Evolutionary conservation across 1,140 invertebrate genomes (phyloP).

Genomic region (Nasonia longicornis): DNA sequence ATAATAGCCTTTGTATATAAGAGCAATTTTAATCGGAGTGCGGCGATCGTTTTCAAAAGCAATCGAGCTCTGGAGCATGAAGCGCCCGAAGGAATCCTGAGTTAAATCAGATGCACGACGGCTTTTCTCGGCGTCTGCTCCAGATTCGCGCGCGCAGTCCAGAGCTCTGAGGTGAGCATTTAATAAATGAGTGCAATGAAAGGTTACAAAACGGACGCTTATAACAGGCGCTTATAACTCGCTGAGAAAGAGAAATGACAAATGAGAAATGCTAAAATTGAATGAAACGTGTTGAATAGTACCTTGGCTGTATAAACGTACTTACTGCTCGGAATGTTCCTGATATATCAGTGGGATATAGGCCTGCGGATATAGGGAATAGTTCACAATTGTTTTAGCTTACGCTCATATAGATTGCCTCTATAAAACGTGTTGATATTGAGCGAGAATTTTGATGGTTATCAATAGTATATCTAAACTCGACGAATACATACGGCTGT

Average conservation of each 20-base stretch:
- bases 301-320: background rate
- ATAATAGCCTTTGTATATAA: background rate
- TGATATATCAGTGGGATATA: background rate
- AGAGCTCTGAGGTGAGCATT: background rate
- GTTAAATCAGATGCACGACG: background rate
- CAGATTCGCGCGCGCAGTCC: background rate
- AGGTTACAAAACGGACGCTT: background rate
- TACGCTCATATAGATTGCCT: background rate
- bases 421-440: background rate
- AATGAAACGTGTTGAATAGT: conserved; percentile 19
- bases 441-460: background rate
- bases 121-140: background rate
- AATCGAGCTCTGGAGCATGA: background rate
- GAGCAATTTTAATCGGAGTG: background rate
- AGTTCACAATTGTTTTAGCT: background rate
- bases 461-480: no score
- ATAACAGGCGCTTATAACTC: background rate
- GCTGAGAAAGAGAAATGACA: conserved; percentile 3
- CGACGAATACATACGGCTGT: no score
- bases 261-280: background rate
- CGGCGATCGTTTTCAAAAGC: background rate
- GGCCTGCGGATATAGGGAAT: background rate
- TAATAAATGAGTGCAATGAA: background rate
- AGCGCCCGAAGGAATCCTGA: background rate
- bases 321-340: background rate